These are phyloP conservation scores for Neoarius graeffei DNA, from an alignment of 2,113 vertebrate genomes.

Conservation along the genomic window DNA sequence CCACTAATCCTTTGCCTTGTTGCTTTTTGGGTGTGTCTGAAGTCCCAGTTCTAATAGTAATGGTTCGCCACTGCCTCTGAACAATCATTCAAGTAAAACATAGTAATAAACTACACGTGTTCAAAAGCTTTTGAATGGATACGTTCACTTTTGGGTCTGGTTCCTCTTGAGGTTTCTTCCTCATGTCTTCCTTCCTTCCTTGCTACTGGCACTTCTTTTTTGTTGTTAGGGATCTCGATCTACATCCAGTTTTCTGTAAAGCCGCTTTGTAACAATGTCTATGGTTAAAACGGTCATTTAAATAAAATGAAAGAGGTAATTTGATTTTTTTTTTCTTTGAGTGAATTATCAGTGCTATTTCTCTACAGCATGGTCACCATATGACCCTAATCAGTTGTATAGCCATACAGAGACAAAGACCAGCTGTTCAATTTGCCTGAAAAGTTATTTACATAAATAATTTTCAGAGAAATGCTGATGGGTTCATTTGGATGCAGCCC, in stretches of 20 bases:
- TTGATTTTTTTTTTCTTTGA: background rate
- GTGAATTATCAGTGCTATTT: background rate
- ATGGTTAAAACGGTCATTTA: background rate
- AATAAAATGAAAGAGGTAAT: background rate
- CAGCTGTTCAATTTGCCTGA: conserved; percentile 33
- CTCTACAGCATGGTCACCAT: background rate
- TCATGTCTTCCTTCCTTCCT: background rate
- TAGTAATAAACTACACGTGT: background rate
- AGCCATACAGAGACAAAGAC: background rate
- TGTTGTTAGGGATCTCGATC: background rate
- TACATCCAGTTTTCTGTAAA: background rate
- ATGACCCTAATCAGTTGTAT: conserved; percentile 20
- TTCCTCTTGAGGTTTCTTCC: background rate
- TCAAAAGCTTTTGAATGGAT: background rate
- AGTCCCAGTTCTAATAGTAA: too few species aligned
- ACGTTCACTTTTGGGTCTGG: background rate
- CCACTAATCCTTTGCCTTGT: too few species aligned
- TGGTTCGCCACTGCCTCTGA: too few species aligned
- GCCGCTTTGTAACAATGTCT: background rate
- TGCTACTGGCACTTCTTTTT: background rate
- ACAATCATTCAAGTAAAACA: background rate
- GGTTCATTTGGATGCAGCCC: background rate
- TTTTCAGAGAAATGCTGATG: conserved; percentile 10
- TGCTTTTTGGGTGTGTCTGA: too few species aligned
- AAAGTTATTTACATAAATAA: conserved; percentile 21